Evolutionary conservation across 2,888 invertebrate species (phyloP).

Genomic region (Callimorpha dominula): DNA sequence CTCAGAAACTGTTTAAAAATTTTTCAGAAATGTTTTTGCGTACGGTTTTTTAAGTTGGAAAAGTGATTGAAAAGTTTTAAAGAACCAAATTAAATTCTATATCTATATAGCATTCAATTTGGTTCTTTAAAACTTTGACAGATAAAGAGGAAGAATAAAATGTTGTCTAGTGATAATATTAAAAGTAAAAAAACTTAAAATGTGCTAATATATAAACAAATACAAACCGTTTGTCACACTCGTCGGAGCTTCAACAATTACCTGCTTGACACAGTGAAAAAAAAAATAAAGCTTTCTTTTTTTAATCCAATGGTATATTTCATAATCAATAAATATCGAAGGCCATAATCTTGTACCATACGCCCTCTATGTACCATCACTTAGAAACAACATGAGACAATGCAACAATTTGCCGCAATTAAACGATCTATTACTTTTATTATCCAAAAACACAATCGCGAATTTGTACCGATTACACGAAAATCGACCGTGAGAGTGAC

Average conservation of each 20-base stretch:
- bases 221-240: slow-evolving; percentile 19
- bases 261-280: slow-evolving; percentile 16
- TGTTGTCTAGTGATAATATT: neutral
- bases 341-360: slow-evolving; percentile 59
- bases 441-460: slow-evolving; percentile 45
- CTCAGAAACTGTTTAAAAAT: neutral
- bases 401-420: slow-evolving; percentile 63
- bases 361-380: slow-evolving; percentile 49
- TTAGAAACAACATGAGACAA: slow-evolving; percentile 67
- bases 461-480: slow-evolving; percentile 56
- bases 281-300: slow-evolving; percentile 36
- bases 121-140: neutral
- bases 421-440: slow-evolving; percentile 42
- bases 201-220: slow-evolving; percentile 11
- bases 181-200: neutral
- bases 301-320: slow-evolving; percentile 53
- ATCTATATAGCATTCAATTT: too few relatives aligned
- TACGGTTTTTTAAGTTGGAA: neutral
- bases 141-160: neutral
- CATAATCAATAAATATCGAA: slow-evolving; percentile 70
- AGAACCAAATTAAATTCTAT: neutral
- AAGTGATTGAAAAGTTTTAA: neutral
- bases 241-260: slow-evolving; percentile 17
- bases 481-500: slow-evolving; percentile 77
- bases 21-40: neutral